phyloP scores from a whole-genome alignment of 2,797 vertebrate species.

The Synaphobranchus kaupii region DNA sequence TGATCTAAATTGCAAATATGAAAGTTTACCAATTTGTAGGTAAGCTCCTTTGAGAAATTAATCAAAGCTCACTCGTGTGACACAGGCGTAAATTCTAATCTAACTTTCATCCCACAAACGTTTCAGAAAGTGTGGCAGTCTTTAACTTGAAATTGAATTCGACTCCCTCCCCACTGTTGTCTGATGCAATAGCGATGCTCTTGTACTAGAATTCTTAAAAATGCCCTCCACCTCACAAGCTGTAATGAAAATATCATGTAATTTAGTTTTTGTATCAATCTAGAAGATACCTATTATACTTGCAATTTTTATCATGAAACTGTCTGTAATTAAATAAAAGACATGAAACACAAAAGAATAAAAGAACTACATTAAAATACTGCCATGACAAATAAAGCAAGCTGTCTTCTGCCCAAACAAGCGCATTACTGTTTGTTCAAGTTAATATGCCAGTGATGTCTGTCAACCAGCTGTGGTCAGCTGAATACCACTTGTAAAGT shows the following conservation, averaged over 20 bases:
- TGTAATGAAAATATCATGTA: slow-evolving; percentile 41
- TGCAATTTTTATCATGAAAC: neutral
- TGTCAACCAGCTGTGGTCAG: neutral
- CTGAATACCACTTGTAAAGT: neutral
- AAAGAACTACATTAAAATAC: neutral
- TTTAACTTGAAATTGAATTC: slow-evolving; percentile 84
- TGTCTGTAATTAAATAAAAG: neutral
- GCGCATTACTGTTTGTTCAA: no score
- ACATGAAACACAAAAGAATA: no score
- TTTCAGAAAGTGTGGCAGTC: slow-evolving; percentile 73
- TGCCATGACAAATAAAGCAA: neutral
- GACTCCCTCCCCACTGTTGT: slow-evolving; percentile 69
- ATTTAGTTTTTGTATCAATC: neutral
- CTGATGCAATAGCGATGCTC: slow-evolving; percentile 66
- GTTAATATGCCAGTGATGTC: neutral
- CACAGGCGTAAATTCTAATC: slow-evolving; percentile 82
- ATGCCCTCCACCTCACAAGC: slow-evolving; percentile 44
- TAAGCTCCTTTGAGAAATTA: slow-evolving; percentile 81
- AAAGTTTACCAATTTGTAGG: slow-evolving; percentile 75
- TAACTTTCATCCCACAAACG: slow-evolving; percentile 77
- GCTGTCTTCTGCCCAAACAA: neutral
- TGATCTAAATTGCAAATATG: slow-evolving; percentile 76
- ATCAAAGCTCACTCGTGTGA: slow-evolving; percentile 78
- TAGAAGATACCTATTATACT: neutral
- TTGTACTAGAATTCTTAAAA: slow-evolving; percentile 46